Evolutionary conservation across 1,140 invertebrate genomes (phyloP).

Genomic region (Drosophila obscura): DNA sequence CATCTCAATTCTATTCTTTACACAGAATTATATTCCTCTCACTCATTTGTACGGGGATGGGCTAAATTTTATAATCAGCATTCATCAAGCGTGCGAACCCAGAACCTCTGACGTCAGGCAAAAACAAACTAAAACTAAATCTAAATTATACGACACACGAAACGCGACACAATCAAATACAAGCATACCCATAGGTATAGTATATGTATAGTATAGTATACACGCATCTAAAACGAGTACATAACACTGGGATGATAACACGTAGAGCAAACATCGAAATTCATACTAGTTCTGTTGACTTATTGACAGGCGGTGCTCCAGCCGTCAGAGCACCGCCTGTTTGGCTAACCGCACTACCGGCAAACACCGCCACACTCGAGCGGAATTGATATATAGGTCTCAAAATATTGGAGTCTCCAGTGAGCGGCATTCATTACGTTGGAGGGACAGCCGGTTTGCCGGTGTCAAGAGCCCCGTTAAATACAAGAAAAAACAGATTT

Average conservation of each 20-base stretch:
- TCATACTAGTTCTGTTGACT: constrained; percentile 25
- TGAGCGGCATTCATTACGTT: constrained; percentile 25
- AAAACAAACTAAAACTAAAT: no score
- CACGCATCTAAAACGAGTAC: constrained; percentile 15
- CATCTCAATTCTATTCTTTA: no score
- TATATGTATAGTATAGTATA: background rate
- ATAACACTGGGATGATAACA: constrained; percentile 30
- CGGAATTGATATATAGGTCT: background rate
- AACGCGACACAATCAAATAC: no score
- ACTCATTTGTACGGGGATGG: no score
- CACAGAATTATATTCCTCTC: no score
- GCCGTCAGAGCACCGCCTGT: constrained; percentile 35
- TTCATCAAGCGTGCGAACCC: no score
- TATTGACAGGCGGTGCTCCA: constrained; percentile 48
- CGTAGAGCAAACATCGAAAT: background rate
- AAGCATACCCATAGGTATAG: no score
- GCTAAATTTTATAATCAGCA: no score
- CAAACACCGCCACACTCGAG: background rate
- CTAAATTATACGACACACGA: no score
- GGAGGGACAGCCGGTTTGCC: background rate
- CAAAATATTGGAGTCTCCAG: background rate
- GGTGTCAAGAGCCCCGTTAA: background rate
- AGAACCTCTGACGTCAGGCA: no score
- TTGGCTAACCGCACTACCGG: background rate
- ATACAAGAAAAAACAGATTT: constrained; percentile 8